Evolutionary conservation across 1,140 invertebrate genomes (phyloP), one percentile per base, ranked within the genome.

Genomic region (Aporrectodea caliginosa): DNA sequence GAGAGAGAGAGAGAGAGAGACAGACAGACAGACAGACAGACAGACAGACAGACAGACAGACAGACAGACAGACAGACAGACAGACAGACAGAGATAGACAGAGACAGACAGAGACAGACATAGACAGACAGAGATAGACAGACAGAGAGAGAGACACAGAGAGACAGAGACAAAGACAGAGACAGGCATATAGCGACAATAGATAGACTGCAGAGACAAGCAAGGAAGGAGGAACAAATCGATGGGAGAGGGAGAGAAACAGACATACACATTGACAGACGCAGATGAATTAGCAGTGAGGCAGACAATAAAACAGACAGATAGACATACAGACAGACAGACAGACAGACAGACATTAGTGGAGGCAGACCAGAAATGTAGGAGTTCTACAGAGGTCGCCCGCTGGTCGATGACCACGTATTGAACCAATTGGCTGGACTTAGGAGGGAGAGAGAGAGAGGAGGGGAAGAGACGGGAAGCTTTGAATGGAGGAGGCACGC

Each of bases 1-100:
- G 43, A 58, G 43, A 58, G 43, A 58, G 43, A 58, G 43, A 58
- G 43, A 58, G 43, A 58, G 43, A 58, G 43, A 58, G 43, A 58
- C 6, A 58, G 43, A 58, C 6, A 58, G 43, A 58, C 6, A 58
- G 43, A 58, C 6, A 58, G 43, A 58, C 6, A 58, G 43, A 58
- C 6, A 58, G 43, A 58, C 6, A 58, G 43, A 58, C 43, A 58
- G 43, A 58, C 43, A 58, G 43, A 58, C 43, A 58, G 43, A 58
- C 43, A 58, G 43, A 58, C 43, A 58, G 43, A 58, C 43, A 58
- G 43, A 58, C 43, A 58, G 43, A 58, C 6, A 58, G 6, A 58
- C 6, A 58, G 6, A 58, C 6, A 58, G 6, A 58, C 6, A 58
- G 6, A 58, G 43, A 58, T 22, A 58, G 43, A 58, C 43, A 58